Base-by-base conservation (phyloP, 53 echinoderm and acorn worm species). In the Echinometra lucunter region DNA sequence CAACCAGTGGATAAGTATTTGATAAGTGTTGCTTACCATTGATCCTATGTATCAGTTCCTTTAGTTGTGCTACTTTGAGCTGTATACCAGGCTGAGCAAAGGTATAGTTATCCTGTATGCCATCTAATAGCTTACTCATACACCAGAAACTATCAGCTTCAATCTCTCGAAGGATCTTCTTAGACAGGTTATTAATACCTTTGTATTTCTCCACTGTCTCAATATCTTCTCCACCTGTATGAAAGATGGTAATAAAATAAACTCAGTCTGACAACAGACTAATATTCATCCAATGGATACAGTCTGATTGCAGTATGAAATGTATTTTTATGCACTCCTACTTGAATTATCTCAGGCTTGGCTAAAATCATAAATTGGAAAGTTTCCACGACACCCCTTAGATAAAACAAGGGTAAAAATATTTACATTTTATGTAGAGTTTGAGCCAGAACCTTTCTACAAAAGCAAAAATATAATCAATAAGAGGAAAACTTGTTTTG, bases 71-170 rank as follows among this genome's bases (percentile, higher is more conserved):
- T 47, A 99, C 96, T 49, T 99, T 99, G 56, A 96, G 94, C 91
- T 99, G 99, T 72, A 99, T 99, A 25, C 99, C 99, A 7, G 99
- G 99, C 74, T 99, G 99, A 21, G 99, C 99, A 94, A 99, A 99
- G 57, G 99, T 99, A 92, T 99, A 99, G 66, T 99, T 99, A 34
- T 99, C 99, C 74, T 99, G 99, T 15, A 99, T 99, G 28, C 99
- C 99, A 45, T 99, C 99, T 69, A 99, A 89, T 15, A 99, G 95
- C 78, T 99, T 99, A 80, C 99, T 99, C 96, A 97, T 98, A 74
- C 99, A 99, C 99, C 99, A 99, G 91, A 96, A 99, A 25, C 95
- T 99, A 93, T 99, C 99, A 30, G 99, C 97, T 87, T 99, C 99
- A 16, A 99, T 98, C 66, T 97, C 88, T 34, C 96, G 92, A 40